These are phyloP conservation scores for Papilio polytes DNA, from an alignment of 1,140 invertebrate genomes.

Conservation along the genomic window DNA sequence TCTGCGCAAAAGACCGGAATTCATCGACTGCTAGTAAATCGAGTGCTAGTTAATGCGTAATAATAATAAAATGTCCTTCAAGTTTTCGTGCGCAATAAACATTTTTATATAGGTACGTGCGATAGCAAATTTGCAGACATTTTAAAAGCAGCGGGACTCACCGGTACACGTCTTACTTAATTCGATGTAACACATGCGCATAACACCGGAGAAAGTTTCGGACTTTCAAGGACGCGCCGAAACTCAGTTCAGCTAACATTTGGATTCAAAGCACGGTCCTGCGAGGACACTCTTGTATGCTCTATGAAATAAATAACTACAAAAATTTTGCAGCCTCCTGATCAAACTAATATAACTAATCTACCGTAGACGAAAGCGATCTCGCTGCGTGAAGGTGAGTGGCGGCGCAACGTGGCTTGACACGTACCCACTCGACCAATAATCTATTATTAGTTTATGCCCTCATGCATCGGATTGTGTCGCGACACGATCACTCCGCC, in stretches of 20 bases:
- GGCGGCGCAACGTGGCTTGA: slow-evolving; percentile 57
- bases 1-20: slow-evolving; percentile 4
- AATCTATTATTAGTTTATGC: slow-evolving; percentile 65
- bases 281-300: not conserved
- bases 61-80: slow-evolving; percentile 14
- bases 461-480: slow-evolving; percentile 66
- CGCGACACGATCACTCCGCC: slow-evolving; percentile 49
- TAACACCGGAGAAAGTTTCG: slow-evolving; percentile 2
- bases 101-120: not conserved
- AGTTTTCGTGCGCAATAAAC: slow-evolving; percentile 11
- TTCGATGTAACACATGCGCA: not conserved
- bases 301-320: not conserved
- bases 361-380: slow-evolving; percentile 56
- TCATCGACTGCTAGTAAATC: slow-evolving; percentile 15
- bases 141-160: not conserved
- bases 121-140: not conserved
- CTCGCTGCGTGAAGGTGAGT: slow-evolving; percentile 65
- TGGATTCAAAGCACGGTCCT: not conserved
- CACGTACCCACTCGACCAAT: slow-evolving; percentile 51
- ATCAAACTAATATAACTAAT: slow-evolving; percentile 44
- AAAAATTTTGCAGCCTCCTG: not conserved
- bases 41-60: slow-evolving; percentile 8
- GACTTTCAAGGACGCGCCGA: slow-evolving; percentile 11
- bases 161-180: not conserved
- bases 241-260: not conserved